Conservation (phyloP, 2,113 vertebrate species). For the Channa argus region DNA sequence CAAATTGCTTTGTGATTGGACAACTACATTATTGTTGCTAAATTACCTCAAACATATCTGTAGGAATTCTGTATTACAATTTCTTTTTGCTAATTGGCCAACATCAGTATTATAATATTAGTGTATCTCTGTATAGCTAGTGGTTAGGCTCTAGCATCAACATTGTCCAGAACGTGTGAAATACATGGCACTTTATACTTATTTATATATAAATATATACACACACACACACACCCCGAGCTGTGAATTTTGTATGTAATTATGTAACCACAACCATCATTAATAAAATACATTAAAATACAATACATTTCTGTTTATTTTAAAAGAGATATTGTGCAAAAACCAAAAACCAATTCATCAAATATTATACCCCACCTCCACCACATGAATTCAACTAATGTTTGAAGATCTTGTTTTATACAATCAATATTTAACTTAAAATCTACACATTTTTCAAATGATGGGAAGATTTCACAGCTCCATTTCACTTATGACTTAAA, state of each 20-base stretch:
- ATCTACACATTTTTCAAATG: no score
- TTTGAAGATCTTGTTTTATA: no score
- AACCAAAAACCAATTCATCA: no score
- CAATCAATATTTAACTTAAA: no score
- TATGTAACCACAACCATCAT: no score
- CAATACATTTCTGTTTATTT: no score
- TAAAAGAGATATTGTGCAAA: no score
- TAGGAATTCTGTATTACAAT: not conserved
- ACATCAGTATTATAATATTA: not conserved
- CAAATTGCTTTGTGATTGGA: not conserved
- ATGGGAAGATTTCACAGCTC: no score
- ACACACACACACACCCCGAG: conserved; percentile 10
- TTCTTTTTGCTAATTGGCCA: not conserved
- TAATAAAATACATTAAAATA: no score
- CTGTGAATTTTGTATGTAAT: not conserved
- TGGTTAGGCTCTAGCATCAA: conserved; percentile 3
- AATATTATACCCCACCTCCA: no score
- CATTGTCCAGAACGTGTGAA: conserved; percentile 61
- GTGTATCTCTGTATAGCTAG: conserved; percentile 3
- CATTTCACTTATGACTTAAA: no score
- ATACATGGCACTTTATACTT: conserved; percentile 49
- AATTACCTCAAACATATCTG: conserved; percentile 6
- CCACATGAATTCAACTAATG: no score
- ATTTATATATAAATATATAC: conserved; percentile 39
- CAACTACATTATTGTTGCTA: not conserved